Evolutionary conservation across 2,113 vertebrate genomes (phyloP), one percentile per base, ranked within the genome.

Genomic region (Phocoena sinus): DNA sequence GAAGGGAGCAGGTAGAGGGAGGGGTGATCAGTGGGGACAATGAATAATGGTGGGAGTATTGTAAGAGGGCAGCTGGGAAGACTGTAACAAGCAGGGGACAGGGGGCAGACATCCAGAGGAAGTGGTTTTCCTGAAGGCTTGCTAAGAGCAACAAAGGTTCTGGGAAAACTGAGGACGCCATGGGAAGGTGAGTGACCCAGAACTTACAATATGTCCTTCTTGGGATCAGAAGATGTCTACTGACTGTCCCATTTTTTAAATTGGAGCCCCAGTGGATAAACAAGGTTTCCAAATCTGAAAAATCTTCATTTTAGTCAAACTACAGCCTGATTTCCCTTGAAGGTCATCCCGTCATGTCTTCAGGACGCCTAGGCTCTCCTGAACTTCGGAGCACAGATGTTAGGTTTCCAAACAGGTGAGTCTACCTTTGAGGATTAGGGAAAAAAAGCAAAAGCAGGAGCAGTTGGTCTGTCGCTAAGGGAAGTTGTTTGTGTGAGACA

Each of bases 71-170:
- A 23, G 68, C 91, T 14, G 36, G 56, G 28, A 88, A 88, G 82
- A 41, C 5, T 7, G 77, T 8, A 1, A 63, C 44, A 12, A 25
- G 73, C 14, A 9, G 82, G 67, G 86, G 62, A 63, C 89, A 36
- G 56, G 47, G 36, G 80, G 33, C 93, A 84, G 38, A 33, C 91
- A 8, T 67, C 68, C 92, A 97, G 95, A 97, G 97, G 97, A 97
- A 97, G 96, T 97, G 95, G 96, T 97, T 97, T 97, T 92, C 89
- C 25, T 83, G 36, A 53, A 89, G 67, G 73, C 90, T 95, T 26
- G n/a, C 93, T 84, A 93, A 97, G 77, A 97, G 97, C 80, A 87
- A 81, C 95, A 96, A 80, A 65, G 60, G 62, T 65, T 97, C 97
- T 96, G 94, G 96, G 97, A 97, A 96, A 81, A 91, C 85, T 3